Evolutionary conservation across 2,113 vertebrate genomes (phyloP).

Genomic region (Diglossa brunneiventris): DNA sequence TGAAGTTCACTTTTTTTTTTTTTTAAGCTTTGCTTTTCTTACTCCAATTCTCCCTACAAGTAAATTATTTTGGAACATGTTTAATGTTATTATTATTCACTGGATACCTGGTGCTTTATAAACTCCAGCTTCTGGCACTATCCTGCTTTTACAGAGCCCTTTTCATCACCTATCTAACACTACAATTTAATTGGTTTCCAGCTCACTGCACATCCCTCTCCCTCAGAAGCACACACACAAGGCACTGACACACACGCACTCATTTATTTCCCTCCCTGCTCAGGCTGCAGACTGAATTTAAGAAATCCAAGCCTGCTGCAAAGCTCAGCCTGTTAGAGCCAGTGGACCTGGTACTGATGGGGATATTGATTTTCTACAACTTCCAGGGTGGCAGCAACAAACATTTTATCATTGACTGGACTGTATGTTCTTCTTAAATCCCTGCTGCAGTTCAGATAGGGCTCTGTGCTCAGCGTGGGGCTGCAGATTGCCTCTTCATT

Average conservation of each 20-base stretch:
- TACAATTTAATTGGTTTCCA: slow-evolving; percentile 47
- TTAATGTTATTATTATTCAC: neutral
- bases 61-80: neutral
- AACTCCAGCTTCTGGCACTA: neutral
- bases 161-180: slow-evolving; percentile 12
- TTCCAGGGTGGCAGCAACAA: slow-evolving; percentile 43
- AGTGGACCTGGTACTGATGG: neutral
- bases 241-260: neutral
- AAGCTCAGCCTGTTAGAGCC: slow-evolving; percentile 3
- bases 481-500: neutral
- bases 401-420: neutral
- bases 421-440: neutral
- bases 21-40: neutral
- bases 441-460: neutral
- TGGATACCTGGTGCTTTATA: neutral
- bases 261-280: neutral
- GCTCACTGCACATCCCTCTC: neutral
- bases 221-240: neutral
- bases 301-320: slow-evolving; percentile 25
- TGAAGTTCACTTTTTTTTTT: neutral
- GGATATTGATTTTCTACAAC: slow-evolving; percentile 43
- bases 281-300: neutral
- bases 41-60: neutral
- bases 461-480: neutral
- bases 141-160: neutral